Evolutionary conservation across 2,113 vertebrate species (phyloP).

Genomic region (Thermophis baileyi): DNA sequence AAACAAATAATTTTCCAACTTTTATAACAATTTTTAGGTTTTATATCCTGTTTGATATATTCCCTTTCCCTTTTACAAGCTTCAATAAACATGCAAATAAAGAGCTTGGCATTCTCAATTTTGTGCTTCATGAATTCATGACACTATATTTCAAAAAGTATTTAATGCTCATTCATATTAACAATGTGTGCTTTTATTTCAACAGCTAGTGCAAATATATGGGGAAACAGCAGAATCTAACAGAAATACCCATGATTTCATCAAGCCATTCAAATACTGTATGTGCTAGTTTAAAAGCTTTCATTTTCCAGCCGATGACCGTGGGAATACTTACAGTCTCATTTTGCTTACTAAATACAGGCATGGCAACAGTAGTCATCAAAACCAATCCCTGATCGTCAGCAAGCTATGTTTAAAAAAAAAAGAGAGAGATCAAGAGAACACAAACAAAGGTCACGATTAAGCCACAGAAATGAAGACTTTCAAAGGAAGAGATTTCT

Average conservation of each 20-base stretch:
- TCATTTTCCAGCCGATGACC: slow-evolving; percentile 3
- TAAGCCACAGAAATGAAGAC: background rate
- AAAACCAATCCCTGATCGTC: slow-evolving; percentile 86
- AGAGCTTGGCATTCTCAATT: background rate
- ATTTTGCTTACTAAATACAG: slow-evolving; percentile 98
- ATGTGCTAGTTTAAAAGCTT: background rate
- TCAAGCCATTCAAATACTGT: background rate
- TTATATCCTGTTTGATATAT: background rate
- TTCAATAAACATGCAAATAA: background rate
- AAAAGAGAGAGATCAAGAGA: slow-evolving; percentile 43
- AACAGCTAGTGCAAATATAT: background rate
- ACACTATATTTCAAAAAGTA: background rate
- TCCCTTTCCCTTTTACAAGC: background rate
- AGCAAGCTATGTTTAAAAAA: slow-evolving; percentile 75
- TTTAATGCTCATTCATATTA: background rate
- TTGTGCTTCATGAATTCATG: background rate
- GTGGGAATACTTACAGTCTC: slow-evolving; percentile 88
- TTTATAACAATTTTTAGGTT: background rate
- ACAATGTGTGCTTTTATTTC: slow-evolving; percentile 24
- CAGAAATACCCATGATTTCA: background rate
- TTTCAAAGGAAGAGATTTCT: background rate
- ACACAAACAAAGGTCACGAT: background rate
- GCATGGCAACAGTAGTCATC: slow-evolving; percentile 99
- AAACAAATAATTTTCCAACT: background rate
- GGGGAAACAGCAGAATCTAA: background rate